A percentile compares a stretch with the other conserved stretches of the same genome.
Conservation (phyloP, 2,113 vertebrate genomes). For the Accipiter cooperii region DNA sequence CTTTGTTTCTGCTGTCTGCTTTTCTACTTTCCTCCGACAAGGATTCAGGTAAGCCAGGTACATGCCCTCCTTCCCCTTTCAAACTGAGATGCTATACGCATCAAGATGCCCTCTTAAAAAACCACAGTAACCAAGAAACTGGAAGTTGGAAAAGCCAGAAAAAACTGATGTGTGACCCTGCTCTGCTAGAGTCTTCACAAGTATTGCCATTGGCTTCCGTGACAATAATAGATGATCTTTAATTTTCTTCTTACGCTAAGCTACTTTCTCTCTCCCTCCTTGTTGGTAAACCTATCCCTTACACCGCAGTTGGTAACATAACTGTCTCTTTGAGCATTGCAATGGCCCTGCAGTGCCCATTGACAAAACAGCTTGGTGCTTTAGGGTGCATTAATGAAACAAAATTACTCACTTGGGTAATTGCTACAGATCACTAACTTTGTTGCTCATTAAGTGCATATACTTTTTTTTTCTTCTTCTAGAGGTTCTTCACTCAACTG, state of each 20-base stretch:
- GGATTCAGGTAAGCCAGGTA: background rate
- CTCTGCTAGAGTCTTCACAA: background rate
- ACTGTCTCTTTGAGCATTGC: background rate
- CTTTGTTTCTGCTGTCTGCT: background rate
- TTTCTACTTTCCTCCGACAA: background rate
- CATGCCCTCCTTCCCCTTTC: background rate
- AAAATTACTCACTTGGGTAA: conserved; percentile 57
- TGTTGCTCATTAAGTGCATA: conserved; percentile 37
- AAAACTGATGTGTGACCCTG: background rate
- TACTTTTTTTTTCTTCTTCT: background rate
- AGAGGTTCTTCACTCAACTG: background rate
- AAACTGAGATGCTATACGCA: background rate
- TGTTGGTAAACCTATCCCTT: background rate
- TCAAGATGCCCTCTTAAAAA: background rate
- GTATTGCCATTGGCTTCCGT: background rate
- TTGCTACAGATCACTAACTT: conserved; percentile 48
- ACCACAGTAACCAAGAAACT: background rate
- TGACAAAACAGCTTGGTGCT: conserved; percentile 53
- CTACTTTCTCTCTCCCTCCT: background rate
- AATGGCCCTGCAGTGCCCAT: conserved; percentile 13
- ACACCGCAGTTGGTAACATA: background rate
- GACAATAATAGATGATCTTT: conserved; percentile 8
- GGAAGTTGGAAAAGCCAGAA: background rate
- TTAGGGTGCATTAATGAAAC: conserved; percentile 38
- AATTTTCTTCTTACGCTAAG: background rate